Conservation (phyloP, 2,888 invertebrate species). For the Parnassius mnemosyne region DNA sequence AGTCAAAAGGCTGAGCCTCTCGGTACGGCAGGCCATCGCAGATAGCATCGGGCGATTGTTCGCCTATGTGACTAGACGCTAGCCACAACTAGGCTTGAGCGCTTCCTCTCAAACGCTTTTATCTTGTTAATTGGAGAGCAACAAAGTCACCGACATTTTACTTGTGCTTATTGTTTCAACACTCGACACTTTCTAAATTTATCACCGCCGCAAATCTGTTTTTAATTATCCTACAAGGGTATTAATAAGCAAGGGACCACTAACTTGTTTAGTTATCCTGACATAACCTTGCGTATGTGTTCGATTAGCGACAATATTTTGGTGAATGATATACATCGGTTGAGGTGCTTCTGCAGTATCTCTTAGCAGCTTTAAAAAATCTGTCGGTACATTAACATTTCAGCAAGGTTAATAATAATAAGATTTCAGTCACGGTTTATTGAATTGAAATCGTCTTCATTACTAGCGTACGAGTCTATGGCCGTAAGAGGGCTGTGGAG, state of each 20-base stretch:
- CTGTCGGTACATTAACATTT: too few relatives aligned
- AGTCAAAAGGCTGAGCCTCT: constrained; percentile 22
- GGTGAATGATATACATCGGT: too few relatives aligned
- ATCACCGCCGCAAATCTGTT: constrained; percentile 59
- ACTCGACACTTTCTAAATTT: constrained; percentile 71
- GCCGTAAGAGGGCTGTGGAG: too few relatives aligned
- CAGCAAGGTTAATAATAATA: too few relatives aligned
- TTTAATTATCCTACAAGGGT: constrained; percentile 48
- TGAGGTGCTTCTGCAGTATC: too few relatives aligned
- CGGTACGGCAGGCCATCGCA: constrained; percentile 26
- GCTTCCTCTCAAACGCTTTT: constrained; percentile 43
- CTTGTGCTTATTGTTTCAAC: constrained; percentile 61
- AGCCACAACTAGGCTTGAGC: constrained; percentile 41
- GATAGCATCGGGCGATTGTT: constrained; percentile 48
- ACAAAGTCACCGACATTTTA: constrained; percentile 53
- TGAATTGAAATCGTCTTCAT: too few relatives aligned
- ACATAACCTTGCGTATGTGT: neutral
- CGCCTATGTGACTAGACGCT: constrained; percentile 36
- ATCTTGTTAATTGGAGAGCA: constrained; percentile 62
- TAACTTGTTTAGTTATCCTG: constrained; percentile 8
- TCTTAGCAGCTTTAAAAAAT: too few relatives aligned
- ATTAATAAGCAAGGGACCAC: constrained; percentile 38
- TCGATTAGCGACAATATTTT: neutral
- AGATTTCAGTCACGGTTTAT: too few relatives aligned
- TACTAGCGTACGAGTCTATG: too few relatives aligned